These are phyloP conservation scores for Bubo bubo DNA, from an alignment of 2,113 vertebrate species.

Conservation along the genomic window DNA sequence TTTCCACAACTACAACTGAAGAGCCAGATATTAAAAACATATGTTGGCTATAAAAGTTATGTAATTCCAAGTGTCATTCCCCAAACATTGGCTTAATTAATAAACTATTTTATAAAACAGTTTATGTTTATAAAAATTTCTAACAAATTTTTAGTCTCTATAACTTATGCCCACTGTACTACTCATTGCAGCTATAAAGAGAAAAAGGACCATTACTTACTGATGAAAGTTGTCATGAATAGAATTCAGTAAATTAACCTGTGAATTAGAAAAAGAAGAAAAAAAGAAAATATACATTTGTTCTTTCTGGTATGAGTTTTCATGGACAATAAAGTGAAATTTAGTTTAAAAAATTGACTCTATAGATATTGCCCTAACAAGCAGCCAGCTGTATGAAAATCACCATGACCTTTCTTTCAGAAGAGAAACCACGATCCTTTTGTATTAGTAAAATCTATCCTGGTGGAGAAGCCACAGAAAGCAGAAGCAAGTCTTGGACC, in stretches of 20 bases:
- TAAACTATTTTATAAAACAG: background rate
- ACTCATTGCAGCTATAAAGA: background rate
- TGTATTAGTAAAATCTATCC: background rate
- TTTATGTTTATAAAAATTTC: background rate
- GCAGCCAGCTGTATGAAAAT: background rate
- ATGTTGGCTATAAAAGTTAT: background rate
- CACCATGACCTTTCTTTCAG: background rate
- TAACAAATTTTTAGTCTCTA: background rate
- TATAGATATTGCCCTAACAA: background rate
- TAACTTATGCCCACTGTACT: background rate
- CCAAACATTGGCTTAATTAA: background rate
- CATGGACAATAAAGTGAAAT: background rate
- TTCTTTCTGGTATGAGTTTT: background rate
- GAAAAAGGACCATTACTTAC: constrained; percentile 78
- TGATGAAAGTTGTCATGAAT: constrained; percentile 98
- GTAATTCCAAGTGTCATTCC: background rate
- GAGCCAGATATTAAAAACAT: background rate
- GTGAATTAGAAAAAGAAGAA: background rate
- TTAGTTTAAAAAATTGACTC: background rate
- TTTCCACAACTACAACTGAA: background rate
- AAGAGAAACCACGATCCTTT: background rate
- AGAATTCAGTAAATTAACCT: constrained; percentile 97
- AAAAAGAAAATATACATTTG: background rate
- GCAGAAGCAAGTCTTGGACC: background rate
- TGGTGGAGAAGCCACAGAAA: background rate